Base-by-base conservation (phyloP, 2,797 vertebrate species). In the Liasis olivaceus region DNA sequence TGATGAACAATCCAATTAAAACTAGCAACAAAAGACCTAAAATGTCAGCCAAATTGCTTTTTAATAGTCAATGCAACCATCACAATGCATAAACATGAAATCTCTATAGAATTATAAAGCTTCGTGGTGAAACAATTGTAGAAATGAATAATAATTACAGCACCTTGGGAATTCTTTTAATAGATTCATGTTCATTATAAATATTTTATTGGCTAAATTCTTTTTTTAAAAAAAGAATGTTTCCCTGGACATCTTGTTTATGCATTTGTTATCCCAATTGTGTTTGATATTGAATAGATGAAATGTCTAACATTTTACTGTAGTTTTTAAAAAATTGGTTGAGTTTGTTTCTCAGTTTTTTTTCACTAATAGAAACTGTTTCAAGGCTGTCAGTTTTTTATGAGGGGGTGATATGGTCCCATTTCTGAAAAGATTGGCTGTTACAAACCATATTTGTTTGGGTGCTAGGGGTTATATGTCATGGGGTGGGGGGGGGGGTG, bases 1-100 rank as follows among this genome's bases (percentile, higher is more conserved):
- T 98, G 97, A 98, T 98, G 98, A 98, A 98, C 97, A 98, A 97
- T 98, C 98, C 98, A 98, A 98, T 98, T 98, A 98, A 98, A 98
- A 98, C 96, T 98, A 97, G 98, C 97, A 98, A 98, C 98, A 98
- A 98, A 98, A 98, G 98, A 97, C 97, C 97, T 97, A 98, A 98
- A 98, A 98, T 98, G 98, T 98, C 98, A 98, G 97, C 98, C 98
- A 98, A 98, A 98, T 98, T 98, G 97, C 97, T 98, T 98, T 98
- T 98, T 98, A 98, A 98, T 98, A 98, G 98, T 98, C 97, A 97
- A 97, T 69, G 95, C 97, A 97, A 97, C 97, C 97, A 1, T 98
- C 97, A 97, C 97, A 98, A 98, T 98, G 98, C 97, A 98, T 98
- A 98, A 98, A 98, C 98, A 98, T 97, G 96, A 95, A 97, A 97